phyloP scores from a whole-genome alignment of 1,140 invertebrate genomes.

The Drosophila burlai region DNA sequence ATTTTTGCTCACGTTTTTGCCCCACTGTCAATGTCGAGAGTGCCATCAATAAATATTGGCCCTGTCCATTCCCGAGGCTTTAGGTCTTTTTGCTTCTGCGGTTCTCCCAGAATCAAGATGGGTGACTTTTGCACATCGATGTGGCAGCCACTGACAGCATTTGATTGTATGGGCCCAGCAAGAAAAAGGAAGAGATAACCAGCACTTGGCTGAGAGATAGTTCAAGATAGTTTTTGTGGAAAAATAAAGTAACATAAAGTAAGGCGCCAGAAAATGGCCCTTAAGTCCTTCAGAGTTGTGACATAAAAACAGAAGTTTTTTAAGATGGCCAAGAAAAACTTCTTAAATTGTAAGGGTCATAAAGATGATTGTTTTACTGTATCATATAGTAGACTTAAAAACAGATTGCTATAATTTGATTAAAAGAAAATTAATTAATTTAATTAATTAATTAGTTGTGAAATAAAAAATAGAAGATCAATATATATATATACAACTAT shows the following conservation, averaged over 20 bases:
- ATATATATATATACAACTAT: too few species aligned
- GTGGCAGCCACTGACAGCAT: slow-evolving; percentile 55
- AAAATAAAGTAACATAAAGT: slow-evolving; percentile 1
- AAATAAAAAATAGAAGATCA: too few species aligned
- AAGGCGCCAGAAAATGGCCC: neutral
- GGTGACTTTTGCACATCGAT: slow-evolving; percentile 53
- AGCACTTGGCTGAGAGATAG: slow-evolving; percentile 7
- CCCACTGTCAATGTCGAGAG: slow-evolving; percentile 55
- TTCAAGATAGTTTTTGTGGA: slow-evolving; percentile 10
- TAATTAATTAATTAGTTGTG: neutral
- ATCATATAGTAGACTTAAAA: neutral
- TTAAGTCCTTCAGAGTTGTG: neutral
- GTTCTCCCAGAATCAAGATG: slow-evolving; percentile 30
- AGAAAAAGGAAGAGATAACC: slow-evolving; percentile 1
- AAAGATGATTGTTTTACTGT: neutral
- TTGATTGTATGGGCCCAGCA: slow-evolving; percentile 20
- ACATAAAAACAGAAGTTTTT: neutral
- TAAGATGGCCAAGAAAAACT: neutral
- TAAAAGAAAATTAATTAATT: neutral
- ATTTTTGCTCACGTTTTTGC: slow-evolving; percentile 54
- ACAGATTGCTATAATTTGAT: rapidly evolving
- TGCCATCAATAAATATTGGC: slow-evolving; percentile 60
- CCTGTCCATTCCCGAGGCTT: slow-evolving; percentile 27
- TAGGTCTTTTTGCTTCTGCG: slow-evolving; percentile 26
- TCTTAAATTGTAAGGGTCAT: neutral